These are phyloP conservation scores for Parus major DNA, from an alignment of 2,113 vertebrate genomes.

Conservation along the genomic window DNA sequence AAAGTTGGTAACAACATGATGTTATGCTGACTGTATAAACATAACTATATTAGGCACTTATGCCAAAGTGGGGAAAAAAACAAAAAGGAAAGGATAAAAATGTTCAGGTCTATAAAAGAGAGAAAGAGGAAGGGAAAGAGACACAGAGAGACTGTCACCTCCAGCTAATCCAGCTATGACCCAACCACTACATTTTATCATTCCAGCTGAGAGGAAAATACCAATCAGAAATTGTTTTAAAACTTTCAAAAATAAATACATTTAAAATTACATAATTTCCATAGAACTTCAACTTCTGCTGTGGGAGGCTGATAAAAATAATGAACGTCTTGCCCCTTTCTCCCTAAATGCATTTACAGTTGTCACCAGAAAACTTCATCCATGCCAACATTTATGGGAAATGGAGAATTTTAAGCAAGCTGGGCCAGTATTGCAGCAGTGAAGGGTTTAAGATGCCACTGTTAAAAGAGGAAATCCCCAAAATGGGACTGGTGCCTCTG, in stretches of 20 bases:
- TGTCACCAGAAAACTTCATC: background rate
- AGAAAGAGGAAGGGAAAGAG: background rate
- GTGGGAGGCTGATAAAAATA: slow-evolving; percentile 55
- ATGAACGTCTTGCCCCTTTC: background rate
- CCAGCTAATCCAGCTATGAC: background rate
- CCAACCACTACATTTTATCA: background rate
- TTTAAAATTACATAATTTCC: slow-evolving; percentile 27
- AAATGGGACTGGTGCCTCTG: background rate
- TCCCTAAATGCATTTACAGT: background rate
- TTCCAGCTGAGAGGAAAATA: background rate
- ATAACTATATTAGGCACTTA: background rate
- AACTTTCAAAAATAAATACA: slow-evolving; percentile 4
- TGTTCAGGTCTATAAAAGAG: background rate
- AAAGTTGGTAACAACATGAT: background rate
- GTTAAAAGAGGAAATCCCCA: background rate
- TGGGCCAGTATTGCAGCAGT: background rate
- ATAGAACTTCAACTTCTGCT: background rate
- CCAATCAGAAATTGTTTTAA: background rate
- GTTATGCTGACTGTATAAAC: background rate
- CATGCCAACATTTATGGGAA: slow-evolving; percentile 30
- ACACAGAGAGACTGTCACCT: background rate
- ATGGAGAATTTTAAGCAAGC: background rate
- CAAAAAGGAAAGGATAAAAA: background rate
- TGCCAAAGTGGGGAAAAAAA: background rate
- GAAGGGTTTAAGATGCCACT: background rate